Evolutionary conservation across 1,140 invertebrate genomes (phyloP), one percentile per base, ranked within the genome.

Genomic region (Camponotus floridanus): DNA sequence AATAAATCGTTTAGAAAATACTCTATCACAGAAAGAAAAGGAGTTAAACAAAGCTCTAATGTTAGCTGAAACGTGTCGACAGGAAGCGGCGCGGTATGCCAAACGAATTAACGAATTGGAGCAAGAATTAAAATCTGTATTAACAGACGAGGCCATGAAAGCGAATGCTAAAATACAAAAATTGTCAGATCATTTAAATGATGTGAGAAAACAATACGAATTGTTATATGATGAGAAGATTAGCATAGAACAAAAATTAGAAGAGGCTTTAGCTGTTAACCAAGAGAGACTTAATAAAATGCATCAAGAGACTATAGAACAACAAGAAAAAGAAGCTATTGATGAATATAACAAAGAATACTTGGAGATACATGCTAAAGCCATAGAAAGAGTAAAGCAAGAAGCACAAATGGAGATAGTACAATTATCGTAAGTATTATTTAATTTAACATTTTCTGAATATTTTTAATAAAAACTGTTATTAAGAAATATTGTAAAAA

Each of bases 291-390:
- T 93, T 36, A 62, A 85, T 7, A 93, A 92, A 67, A 80, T 94
- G 48, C 91, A 92, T 65, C 90, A 94, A 84, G 93, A 91, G 21
- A 92, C 86, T 13, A 62, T 92, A 45, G 90, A 89, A 57, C 87
- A 93, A 13, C 88, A 93, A 45, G 92, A 94, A 42, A 92, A 92
- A 55, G 88, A 91, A 81, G 57, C 86, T 61, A 73, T 91, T 26
- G 80, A 90, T 21, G 85, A 93, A 61, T 93, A 93, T n/a, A 94
- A 94, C 65, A 94, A 94, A 87, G 93, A 95, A 42, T 95, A 94
- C 87, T 84, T 95, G 57, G 94, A 92, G 36, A 93, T 95, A 88
- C 94, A 95, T 68, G 91, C 93, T 71, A 94, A 94, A 91, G 92
- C 93, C 42, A 80, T 94, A 39, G 92, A 94, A 68, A 92, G 90